Evolutionary conservation across 2,888 invertebrate species (phyloP), one percentile per base, ranked within the genome.

Genomic region (Drymonia ruficornis): DNA sequence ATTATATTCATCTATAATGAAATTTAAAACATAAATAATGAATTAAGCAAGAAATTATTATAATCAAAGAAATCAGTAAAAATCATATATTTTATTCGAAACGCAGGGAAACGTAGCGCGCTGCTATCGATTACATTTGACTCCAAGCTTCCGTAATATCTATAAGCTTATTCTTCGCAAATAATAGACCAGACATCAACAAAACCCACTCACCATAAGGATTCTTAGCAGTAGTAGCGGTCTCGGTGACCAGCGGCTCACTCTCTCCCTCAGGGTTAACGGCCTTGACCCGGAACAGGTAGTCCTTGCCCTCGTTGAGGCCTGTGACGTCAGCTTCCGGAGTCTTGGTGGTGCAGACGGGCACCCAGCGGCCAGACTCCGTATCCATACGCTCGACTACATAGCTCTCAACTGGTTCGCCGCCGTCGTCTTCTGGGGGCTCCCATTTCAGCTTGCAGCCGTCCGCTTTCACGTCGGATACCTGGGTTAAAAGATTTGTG

Each of bases 201-300:
- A n/a, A n/a, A n/a, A n/a, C n/a, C n/a, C n/a, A 23, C 23, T 93
- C 70, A 95, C 96, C 96, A 84, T 96, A 99, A 55, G 99, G 99
- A 95, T 99, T 99, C 91, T 99, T 99, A 18, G 99, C 99, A 1
- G 97, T 95, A 0, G 96, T 97, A n/a, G 98, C 96, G 29, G 95
- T 94, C 29, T 98, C 97, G 0, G 98, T 98, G 52, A 97, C 97
- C 56, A 99, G 87, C n/a, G 99, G 99, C 74, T 99, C 99, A 0
- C 99, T 99, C 85, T 98, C 98, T 18, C 99, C 99, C 85, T 99
- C 98, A 19, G 97, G 95, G 80, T 99, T 99, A 36, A 99, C 96
- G 15, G 99, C 99, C 81, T 98, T 98, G 0, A 99, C 99, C 57
- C 99, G 94, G 95, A 99, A 99, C 91, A 98, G 95, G 87, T 99